phyloP scores from a whole-genome alignment of 2,797 vertebrate genomes.

The Erethizon dorsatum region DNA sequence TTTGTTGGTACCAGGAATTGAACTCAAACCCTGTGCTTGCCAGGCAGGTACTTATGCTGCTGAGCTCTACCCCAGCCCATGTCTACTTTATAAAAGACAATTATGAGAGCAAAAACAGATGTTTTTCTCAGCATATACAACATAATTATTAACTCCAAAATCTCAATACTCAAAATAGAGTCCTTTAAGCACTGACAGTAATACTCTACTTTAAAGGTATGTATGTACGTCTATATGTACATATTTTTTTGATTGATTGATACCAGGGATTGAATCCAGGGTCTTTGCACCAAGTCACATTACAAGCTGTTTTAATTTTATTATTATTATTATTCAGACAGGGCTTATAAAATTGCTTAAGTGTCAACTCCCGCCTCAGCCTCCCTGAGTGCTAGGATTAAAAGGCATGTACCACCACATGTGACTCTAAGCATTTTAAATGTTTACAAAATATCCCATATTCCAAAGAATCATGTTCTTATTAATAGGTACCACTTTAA shows the following conservation, averaged over 20 bases:
- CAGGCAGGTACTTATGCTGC: no score
- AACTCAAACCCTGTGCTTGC: no score
- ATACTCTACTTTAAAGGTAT: background rate
- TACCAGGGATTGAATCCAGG: background rate
- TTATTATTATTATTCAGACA: background rate
- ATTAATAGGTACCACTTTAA: background rate
- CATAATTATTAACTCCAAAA: background rate
- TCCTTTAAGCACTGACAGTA: background rate
- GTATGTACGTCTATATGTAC: background rate
- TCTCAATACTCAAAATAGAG: background rate
- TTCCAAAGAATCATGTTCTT: background rate
- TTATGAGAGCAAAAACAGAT: background rate
- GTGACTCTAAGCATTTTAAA: background rate
- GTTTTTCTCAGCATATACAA: background rate
- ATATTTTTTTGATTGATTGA: background rate
- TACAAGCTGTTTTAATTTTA: background rate
- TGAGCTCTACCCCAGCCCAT: no score
- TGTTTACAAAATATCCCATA: slow-evolving; percentile 11
- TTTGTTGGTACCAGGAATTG: no score
- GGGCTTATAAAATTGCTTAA: background rate
- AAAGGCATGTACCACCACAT: background rate
- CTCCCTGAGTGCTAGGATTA: background rate
- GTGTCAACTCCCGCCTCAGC: background rate
- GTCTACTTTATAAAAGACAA: background rate
- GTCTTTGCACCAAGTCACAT: background rate